These are phyloP conservation scores for Apodemia hepburni DNA, from an alignment of 2,888 invertebrate species.

Conservation along the genomic window DNA sequence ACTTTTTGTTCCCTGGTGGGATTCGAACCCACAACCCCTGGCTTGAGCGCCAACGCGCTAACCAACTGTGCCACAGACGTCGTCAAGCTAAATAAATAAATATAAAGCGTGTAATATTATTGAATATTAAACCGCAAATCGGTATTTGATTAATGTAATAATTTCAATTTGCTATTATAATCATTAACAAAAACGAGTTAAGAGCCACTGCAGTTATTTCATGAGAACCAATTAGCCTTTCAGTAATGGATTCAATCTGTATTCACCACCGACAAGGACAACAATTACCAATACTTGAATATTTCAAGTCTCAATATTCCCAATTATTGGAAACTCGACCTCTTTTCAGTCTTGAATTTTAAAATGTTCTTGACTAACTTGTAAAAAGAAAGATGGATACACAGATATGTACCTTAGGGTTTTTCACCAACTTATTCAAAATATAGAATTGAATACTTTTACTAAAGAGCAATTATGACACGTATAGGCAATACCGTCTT, in stretches of 20 bases:
- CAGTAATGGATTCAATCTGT: neutral
- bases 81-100: too few species aligned
- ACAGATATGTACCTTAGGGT: too few species aligned
- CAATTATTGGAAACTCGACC: slow-evolving; percentile 10
- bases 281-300: neutral
- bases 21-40: too few species aligned
- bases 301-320: slow-evolving; percentile 7
- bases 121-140: neutral
- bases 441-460: neutral
- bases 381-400: neutral
- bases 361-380: neutral
- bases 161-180: neutral
- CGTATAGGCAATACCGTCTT: too few species aligned
- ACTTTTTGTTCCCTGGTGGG: too few species aligned
- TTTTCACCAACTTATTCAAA: neutral
- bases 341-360: neutral
- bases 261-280: neutral
- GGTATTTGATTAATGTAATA: neutral
- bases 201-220: neutral
- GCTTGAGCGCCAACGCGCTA: too few species aligned
- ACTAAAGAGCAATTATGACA: too few species aligned
- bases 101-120: too few species aligned
- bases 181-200: neutral
- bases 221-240: slow-evolving; percentile 6
- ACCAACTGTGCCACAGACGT: too few species aligned